phyloP scores from a whole-genome alignment of 2,113 vertebrate genomes.

The Etia nguti region DNA sequence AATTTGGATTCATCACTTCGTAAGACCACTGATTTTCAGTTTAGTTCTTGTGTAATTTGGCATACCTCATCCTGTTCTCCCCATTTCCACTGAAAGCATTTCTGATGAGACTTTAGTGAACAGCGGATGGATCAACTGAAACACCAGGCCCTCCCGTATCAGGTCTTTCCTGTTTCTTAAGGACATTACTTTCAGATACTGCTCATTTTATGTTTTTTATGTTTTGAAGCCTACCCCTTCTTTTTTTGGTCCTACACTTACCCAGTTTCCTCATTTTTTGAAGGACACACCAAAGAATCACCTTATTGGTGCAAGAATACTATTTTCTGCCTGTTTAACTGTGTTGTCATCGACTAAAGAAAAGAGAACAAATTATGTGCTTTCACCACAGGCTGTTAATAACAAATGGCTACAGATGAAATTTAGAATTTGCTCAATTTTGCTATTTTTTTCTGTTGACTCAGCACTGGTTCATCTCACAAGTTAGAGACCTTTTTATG shows the following conservation, averaged over 20 bases:
- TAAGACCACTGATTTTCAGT: not conserved
- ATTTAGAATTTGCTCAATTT: not conserved
- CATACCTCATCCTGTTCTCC: not conserved
- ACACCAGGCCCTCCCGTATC: not conserved
- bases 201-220: not conserved
- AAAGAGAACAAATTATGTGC: rapidly evolving
- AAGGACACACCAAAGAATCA: not conserved
- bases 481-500: not conserved
- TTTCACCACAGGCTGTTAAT: not conserved
- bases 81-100: not conserved
- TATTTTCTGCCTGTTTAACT: not conserved
- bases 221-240: not conserved
- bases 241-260: not conserved
- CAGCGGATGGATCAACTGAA: not conserved
- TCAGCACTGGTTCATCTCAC: not conserved
- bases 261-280: not conserved
- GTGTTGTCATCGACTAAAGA: not conserved
- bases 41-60: not conserved
- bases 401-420: not conserved
- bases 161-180: not conserved
- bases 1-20: not conserved
- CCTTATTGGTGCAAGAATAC: not conserved
- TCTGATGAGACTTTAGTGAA: not conserved
- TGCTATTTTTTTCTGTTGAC: not conserved
- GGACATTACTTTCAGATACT: not conserved